These are phyloP conservation scores for Parochlus steinenii DNA, from an alignment of 2,888 invertebrate species.

Conservation along the genomic window DNA sequence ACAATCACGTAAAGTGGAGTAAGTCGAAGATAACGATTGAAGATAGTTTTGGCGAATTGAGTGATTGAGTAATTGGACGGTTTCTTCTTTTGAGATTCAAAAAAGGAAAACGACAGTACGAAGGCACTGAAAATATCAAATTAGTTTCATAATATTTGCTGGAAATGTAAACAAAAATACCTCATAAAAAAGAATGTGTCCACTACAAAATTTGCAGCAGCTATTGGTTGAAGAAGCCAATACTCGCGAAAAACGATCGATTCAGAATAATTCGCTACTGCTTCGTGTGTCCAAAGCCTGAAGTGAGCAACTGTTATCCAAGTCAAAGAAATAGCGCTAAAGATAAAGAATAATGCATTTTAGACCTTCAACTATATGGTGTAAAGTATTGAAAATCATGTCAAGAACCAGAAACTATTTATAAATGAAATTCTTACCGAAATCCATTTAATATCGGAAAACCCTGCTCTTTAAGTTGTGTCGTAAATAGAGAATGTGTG, in stretches of 20 bases:
- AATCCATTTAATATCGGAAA: too few relatives aligned
- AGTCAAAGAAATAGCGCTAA: too few relatives aligned
- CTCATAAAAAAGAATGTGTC: conserved; percentile 33
- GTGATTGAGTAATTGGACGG: conserved; percentile 12
- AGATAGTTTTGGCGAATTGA: conserved; percentile 15
- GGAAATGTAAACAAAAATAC: too few relatives aligned
- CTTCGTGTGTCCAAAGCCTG: conserved; percentile 27
- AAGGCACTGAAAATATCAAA: conserved; percentile 13
- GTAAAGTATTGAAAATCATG: too few relatives aligned
- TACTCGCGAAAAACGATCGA: conserved; percentile 24
- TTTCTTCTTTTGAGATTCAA: conserved; percentile 15
- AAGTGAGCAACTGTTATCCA: too few relatives aligned
- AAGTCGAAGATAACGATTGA: conserved; percentile 30
- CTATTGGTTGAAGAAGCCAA: conserved; percentile 26
- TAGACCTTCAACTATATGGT: too few relatives aligned
- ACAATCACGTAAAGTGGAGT: conserved; percentile 14
- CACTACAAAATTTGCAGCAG: conserved; percentile 31
- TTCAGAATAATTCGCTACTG: conserved; percentile 25
- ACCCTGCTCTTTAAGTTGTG: too few relatives aligned
- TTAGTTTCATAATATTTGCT: not conserved
- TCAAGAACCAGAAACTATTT: too few relatives aligned
- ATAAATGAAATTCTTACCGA: too few relatives aligned
- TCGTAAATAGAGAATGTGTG: too few relatives aligned
- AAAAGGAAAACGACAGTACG: conserved; percentile 16
- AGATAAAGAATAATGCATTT: too few relatives aligned